These are phyloP conservation scores for Epizoanthus fatuus DNA, from an alignment of 92 coral and sea anemone genomes.

Conservation along the genomic window DNA sequence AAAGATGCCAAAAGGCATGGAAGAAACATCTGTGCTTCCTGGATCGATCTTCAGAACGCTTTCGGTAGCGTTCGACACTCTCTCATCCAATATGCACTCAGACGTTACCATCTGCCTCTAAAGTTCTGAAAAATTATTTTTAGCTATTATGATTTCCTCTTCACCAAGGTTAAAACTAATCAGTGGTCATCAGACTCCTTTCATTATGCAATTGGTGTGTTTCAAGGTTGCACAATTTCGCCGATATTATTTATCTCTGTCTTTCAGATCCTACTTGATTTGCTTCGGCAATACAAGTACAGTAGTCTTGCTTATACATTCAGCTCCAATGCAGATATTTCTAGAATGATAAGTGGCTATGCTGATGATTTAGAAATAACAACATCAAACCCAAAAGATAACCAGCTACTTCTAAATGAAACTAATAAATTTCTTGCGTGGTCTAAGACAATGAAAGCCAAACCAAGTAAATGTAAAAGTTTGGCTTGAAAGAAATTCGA, in stretches of 20 bases:
- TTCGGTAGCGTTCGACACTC: conserved; percentile 14
- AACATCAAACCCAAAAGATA: not conserved
- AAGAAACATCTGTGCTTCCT: conserved; percentile 7
- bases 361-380: not conserved
- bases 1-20: conserved; percentile 8
- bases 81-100: no score
- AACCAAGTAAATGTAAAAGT: conserved; percentile 1
- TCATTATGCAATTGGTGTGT: no score
- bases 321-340: not conserved
- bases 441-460: conserved; percentile 11
- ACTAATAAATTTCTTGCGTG: not conserved
- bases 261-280: not conserved
- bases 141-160: no score
- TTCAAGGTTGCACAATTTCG: no score
- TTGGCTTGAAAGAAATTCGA: not conserved
- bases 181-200: no score
- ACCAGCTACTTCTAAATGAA: conserved; percentile 7
- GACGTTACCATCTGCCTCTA: no score
- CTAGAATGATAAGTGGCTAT: not conserved
- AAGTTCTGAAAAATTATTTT: no score
- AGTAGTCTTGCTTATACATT: not conserved
- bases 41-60: conserved; percentile 4
- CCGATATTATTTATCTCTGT: no score
- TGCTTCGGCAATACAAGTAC: not conserved
- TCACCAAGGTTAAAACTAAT: no score